Base-by-base conservation (phyloP, 1,140 invertebrate species). In the Tenebrio molitor region DNA sequence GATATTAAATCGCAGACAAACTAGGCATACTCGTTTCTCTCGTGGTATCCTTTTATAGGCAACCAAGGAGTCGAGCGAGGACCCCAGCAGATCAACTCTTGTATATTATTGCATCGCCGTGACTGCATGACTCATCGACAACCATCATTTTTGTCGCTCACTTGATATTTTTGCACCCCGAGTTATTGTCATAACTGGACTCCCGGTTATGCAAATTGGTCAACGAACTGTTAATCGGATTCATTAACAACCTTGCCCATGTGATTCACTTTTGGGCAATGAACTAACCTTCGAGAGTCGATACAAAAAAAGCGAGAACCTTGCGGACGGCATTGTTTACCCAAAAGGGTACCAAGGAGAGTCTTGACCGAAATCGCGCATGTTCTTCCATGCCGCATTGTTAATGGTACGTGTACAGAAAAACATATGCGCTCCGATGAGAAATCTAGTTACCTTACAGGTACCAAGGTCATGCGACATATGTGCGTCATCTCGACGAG, bases 1-100 rank as follows among this genome's bases (percentile, higher is more conserved):
- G 50, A 58, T 58, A 58, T 58, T 58, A 58, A 58, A 29, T 58
- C 50, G 50, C 50, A 58, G 23, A 58, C 50, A 58, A 58, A 58
- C 50, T 58, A 58, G 50, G 50, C 50, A 58, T 58, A 58, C 50
- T 29, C 50, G 50, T 58, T 58, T 58, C 50, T 58, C 50, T 25
- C 50, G 21, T 29, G 12, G 19, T 50, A 50, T 58, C 50, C 50
- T 58, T 58, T 58, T 58, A 58, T 58, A 58, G 50, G 29, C 50
- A 58, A 25, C 15, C 50, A 58, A 58, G 50, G 50, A 58, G 50
- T 29, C 50, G 23, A 58, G 50, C 50, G 23, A 58, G 50, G 50
- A 58, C 50, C 50, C 23, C 19, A 58, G 25, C 50, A 58, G 50
- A 58, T 58, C 50, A 29, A 58, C 50, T 58, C 50, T 58, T 10